Evolutionary conservation across 2,888 invertebrate genomes (phyloP).

Genomic region (Himalopsyche kuldschensis): DNA sequence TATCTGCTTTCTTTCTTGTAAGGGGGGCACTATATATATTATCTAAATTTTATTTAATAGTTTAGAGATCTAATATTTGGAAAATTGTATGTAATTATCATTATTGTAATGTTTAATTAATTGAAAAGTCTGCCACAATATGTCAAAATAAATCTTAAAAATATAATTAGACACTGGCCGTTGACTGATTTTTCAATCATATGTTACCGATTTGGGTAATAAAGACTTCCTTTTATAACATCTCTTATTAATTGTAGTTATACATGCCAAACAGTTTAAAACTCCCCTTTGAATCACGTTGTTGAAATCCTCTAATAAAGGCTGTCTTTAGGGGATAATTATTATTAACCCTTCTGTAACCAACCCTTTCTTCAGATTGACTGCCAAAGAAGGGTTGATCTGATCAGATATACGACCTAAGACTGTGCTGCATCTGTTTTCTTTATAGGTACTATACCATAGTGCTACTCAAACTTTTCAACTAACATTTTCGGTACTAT

Average conservation of each 20-base stretch:
- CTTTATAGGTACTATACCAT: neutral
- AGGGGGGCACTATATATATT: no score
- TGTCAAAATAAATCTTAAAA: no score
- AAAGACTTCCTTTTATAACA: neutral
- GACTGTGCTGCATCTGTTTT: neutral
- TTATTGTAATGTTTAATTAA: no score
- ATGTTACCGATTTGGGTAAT: neutral
- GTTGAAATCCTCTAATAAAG: neutral
- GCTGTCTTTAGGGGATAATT: neutral
- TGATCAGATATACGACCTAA: neutral
- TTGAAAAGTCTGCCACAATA: no score
- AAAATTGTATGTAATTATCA: no score
- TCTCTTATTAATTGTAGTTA: neutral
- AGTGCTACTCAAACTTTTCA: neutral
- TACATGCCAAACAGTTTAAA: neutral
- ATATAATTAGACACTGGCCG: no score
- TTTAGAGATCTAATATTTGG: no score
- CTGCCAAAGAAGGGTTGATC: neutral
- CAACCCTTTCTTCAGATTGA: neutral
- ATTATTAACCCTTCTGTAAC: neutral
- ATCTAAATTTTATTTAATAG: no score
- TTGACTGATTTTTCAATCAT: no score
- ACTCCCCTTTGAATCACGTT: neutral
- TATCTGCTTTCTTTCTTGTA: no score
- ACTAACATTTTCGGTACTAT: no score